Evolutionary conservation across 2,888 invertebrate genomes (phyloP), one percentile per base, ranked within the genome.

Genomic region (Acleris sparsana): DNA sequence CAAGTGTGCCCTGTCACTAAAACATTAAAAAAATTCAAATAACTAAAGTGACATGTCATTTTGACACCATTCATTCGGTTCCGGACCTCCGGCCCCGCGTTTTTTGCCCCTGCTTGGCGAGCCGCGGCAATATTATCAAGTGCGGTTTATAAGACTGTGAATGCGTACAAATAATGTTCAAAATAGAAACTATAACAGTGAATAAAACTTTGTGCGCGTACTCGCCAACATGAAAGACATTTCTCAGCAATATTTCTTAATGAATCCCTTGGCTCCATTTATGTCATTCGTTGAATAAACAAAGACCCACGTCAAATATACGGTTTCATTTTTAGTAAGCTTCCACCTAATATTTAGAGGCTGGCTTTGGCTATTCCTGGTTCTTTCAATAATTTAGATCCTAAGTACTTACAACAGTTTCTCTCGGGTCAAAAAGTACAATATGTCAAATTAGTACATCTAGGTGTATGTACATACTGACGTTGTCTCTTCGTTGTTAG

Each of bases 21-120:
- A 78, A 80, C 81, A 82, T 77, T 76, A 77, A 79, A 81, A 82
- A 79, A 72, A 75, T 75, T 85, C 87, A 86, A 89, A 90, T 89
- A 89, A 85, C 78, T 71, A 71, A 86, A 85, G 80, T 85, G 84
- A 81, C 88, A 85, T 86, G 89, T 90, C 90, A 89, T 86, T 86
- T 88, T 91, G 91, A 90, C 90, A 90, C 88, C 89, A 91, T 90
- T 89, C 90, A 89, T 87, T 75, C 87, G 82, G 83, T 77, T 83
- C 83, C 66, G 66, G 62, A 66, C 62, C 85, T 81, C 84, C 84
- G 85, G 85, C 80, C 82, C 77, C 72, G 68, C 66, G 63, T 76
- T 80, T 81, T 80, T 80, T 75, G 69, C 70, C 60, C 69, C 64
- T 60, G 63, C 63, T 66, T 56, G 46, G 61, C 62, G 60, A 57